Evolutionary conservation across 2,888 invertebrate species (phyloP).

Genomic region (Tipula helvola): DNA sequence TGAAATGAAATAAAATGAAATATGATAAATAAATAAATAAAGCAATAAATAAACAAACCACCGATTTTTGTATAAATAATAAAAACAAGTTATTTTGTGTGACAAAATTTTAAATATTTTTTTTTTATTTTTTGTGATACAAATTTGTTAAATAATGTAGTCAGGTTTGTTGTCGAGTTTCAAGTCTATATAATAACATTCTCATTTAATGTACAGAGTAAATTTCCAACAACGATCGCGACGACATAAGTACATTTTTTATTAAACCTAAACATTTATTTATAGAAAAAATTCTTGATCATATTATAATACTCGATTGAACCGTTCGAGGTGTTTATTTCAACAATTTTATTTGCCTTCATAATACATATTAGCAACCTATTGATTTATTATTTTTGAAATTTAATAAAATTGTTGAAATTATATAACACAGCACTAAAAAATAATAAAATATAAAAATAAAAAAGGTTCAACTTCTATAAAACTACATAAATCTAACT

Average conservation of each 20-base stretch:
- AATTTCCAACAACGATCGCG: background rate
- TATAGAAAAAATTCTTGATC: background rate
- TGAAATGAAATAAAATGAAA: constrained; percentile 31
- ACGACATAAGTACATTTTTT: background rate
- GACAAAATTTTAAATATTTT: background rate
- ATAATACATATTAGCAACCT: too few relatives aligned
- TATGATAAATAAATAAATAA: background rate
- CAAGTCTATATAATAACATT: background rate
- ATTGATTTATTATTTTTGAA: too few relatives aligned
- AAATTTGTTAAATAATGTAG: background rate
- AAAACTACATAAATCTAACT: background rate
- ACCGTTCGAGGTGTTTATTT: background rate
- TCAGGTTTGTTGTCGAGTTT: background rate
- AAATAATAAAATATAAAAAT: background rate
- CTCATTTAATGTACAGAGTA: background rate
- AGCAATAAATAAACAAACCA: too few relatives aligned
- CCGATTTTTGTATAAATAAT: background rate
- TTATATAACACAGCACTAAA: background rate
- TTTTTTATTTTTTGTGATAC: background rate
- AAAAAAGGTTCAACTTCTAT: background rate
- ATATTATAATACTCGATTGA: background rate
- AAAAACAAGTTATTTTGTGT: background rate
- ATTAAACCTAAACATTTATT: background rate
- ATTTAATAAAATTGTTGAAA: background rate
- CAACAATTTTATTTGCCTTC: background rate